Evolutionary conservation across 2,888 invertebrate species (phyloP), one percentile per base, ranked within the genome.

Genomic region (Glyphotaelius pellucidus): DNA sequence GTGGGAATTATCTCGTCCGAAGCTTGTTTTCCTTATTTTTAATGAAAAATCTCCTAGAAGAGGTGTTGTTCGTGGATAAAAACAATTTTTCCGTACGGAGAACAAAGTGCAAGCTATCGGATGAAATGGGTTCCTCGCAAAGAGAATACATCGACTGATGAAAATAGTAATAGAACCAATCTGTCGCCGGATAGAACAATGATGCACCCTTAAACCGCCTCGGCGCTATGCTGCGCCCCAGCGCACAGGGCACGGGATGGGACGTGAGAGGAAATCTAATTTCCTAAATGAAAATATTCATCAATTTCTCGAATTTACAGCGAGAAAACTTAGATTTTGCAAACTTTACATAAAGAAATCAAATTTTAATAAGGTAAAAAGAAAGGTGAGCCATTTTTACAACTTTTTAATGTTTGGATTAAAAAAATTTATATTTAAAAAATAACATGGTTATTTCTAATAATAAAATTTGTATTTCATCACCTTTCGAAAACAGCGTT

Each of bases 101-200:
- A 67, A 67, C 52, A 31, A 79, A 88, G 79, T 67, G 32, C 79
- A 88, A 67, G 89, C 47, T 90, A 91, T 92, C 87, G 92, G 79
- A 90, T 91, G 85, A 88, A 80, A 89, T 38, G 67, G 81, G 90
- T 89, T 67, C 42, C 38, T 35, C 3, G 80, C 31, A 84, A 81
- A 90, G 90, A 81, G 89, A 92, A 88, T 93, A 92, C 92, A 92
- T 88, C 92, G 90, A 86, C 91, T 92, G 93, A 93, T 93, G 92
- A 92, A 93, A 93, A 92, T 92, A 93, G 92, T 93, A 93, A 93
- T 92, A 84, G 93, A 92, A 88, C 86, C 92, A 92, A 92, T 93
- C 92, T 93, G 91, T 92, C 85, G 92, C 90, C 25, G 92, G 91
- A 92, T 92, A 92, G 92, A 92, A 93, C 93, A 93, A 92, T 91